These are phyloP conservation scores for Eustalomyia histrio DNA, from an alignment of 2,888 invertebrate genomes.

Conservation along the genomic window DNA sequence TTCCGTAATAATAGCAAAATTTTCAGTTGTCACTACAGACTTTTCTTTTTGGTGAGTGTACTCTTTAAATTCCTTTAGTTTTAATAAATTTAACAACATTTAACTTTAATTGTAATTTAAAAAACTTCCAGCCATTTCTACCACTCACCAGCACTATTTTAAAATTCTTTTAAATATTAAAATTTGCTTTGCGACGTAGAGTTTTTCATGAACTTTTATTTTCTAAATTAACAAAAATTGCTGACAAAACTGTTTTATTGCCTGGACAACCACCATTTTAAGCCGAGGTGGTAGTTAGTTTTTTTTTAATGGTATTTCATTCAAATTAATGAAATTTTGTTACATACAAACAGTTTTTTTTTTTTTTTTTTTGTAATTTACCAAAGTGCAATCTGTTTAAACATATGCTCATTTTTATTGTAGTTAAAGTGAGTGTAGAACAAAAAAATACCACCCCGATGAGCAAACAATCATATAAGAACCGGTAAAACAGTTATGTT, in stretches of 20 bases:
- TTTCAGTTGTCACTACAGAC: too few relatives aligned
- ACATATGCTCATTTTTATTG: constrained; percentile 59
- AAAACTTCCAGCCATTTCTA: neutral
- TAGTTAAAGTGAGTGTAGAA: neutral
- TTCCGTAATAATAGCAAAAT: too few relatives aligned
- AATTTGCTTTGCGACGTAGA: neutral
- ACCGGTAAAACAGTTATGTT: constrained; percentile 51
- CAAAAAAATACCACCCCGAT: constrained; percentile 34
- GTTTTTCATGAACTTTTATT: constrained; percentile 37
- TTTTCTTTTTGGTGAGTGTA: too few relatives aligned
- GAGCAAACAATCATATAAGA: constrained; percentile 4
- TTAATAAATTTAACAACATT: neutral
- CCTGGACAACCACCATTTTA: neutral
- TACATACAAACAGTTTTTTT: too few relatives aligned
- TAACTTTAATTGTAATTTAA: constrained; percentile 9
- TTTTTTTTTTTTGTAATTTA: constrained; percentile 65
- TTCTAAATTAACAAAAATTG: constrained; percentile 51
- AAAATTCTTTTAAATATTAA: constrained; percentile 35
- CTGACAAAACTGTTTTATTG: constrained; percentile 43
- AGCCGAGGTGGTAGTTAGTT: constrained; percentile 11
- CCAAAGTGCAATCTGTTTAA: constrained; percentile 65
- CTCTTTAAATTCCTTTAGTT: neutral
- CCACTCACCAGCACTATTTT: constrained; percentile 20
- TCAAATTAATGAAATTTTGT: constrained; percentile 64
- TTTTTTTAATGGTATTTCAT: constrained; percentile 52